A percentile compares a stretch with the other conserved stretches of the same genome.
Evolutionary conservation across 2,113 vertebrate genomes (phyloP).

Genomic region (Passer domesticus): DNA sequence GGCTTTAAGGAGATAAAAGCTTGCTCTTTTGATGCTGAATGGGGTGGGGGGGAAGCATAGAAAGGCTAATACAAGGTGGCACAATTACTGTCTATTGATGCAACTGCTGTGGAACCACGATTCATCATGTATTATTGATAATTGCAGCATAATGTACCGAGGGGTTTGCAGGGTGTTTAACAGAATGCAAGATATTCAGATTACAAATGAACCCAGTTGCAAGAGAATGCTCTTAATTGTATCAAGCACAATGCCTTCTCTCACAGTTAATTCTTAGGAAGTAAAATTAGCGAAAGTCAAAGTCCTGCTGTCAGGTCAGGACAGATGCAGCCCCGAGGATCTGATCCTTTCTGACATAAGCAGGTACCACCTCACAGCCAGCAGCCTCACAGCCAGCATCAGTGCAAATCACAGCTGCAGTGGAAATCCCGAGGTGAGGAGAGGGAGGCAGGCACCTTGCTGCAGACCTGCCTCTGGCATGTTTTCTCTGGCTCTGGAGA

Average conservation of each 20-base stretch:
- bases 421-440: background rate
- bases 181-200: background rate
- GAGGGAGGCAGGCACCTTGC: background rate
- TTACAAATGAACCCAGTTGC: background rate
- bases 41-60: accelerated
- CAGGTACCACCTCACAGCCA: background rate
- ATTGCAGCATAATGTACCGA: background rate
- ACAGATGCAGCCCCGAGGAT: background rate
- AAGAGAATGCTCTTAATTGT: background rate
- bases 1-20: background rate
- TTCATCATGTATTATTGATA: background rate
- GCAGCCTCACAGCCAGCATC: background rate
- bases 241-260: background rate
- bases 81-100: background rate
- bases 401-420: background rate
- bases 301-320: background rate
- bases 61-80: background rate
- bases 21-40: background rate
- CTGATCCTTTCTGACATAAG: background rate
- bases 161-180: background rate
- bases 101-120: background rate
- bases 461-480: background rate
- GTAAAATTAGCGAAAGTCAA: background rate
- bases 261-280: background rate
- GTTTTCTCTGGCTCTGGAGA: background rate